Conservation (phyloP, 2,113 vertebrate species). For the Crotalus tigris region DNA sequence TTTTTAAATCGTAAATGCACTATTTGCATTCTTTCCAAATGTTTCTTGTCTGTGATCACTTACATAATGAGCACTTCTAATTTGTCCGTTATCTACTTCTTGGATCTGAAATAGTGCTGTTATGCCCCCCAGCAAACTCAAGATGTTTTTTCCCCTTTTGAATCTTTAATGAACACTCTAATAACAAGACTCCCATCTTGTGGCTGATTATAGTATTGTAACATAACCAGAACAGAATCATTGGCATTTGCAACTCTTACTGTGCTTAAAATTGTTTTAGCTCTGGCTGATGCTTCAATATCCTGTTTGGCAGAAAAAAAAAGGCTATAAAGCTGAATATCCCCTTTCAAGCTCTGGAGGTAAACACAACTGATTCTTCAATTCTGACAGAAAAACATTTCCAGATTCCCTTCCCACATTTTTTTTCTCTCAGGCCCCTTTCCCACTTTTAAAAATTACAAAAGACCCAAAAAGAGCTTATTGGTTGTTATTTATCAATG, state of each 20-base stretch:
- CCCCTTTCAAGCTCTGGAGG: neutral
- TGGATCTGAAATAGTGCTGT: neutral
- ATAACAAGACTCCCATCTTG: conserved; percentile 45
- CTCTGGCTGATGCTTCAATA: neutral
- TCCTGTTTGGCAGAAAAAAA: neutral
- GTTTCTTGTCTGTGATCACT: neutral
- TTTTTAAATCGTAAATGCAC: neutral
- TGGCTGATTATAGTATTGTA: conserved; percentile 25
- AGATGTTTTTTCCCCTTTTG: neutral
- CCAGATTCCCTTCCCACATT: neutral
- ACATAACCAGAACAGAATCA: neutral
- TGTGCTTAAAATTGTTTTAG: neutral
- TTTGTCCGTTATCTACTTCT: neutral
- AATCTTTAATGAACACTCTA: neutral
- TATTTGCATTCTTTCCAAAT: neutral
- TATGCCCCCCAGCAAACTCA: neutral
- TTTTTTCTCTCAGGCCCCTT: neutral
- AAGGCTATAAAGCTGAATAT: neutral
- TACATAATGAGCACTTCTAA: neutral
- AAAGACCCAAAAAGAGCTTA: neutral
- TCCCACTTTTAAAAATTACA: neutral
- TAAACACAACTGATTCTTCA: neutral
- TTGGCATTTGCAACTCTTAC: neutral
- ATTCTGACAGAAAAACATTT: neutral
- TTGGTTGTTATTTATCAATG: neutral